Evolutionary conservation across 2,797 vertebrate species (phyloP).

Genomic region (Peromyscus melanophrys): DNA sequence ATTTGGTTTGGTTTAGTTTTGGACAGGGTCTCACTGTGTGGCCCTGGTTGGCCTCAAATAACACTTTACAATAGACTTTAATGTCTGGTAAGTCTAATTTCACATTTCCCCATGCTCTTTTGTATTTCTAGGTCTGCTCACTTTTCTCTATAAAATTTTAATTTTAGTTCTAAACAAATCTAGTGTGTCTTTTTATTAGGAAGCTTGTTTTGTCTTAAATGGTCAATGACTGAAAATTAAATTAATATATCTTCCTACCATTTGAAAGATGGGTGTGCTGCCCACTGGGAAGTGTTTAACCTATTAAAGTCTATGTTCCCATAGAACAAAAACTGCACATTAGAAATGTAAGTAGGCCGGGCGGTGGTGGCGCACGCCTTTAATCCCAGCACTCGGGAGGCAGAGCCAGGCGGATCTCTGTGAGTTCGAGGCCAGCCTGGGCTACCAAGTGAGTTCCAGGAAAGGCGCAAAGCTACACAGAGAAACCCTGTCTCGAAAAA

Average conservation of each 20-base stretch:
- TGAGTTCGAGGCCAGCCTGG: too few relatives aligned
- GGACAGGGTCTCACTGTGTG: not conserved
- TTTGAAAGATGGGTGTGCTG: not conserved
- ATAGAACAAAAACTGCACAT: not conserved
- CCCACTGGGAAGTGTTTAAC: slow-evolving; percentile 8
- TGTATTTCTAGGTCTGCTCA: slow-evolving; percentile 37
- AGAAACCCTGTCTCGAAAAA: too few relatives aligned
- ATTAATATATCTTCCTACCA: not conserved
- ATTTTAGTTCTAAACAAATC: slow-evolving; percentile 53
- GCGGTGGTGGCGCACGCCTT: too few relatives aligned
- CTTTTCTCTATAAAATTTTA: slow-evolving; percentile 53
- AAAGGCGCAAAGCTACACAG: too few relatives aligned
- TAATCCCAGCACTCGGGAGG: too few relatives aligned
- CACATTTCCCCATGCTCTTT: not conserved
- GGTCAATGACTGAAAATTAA: slow-evolving; percentile 24
- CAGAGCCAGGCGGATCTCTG: too few relatives aligned
- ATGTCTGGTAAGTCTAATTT: not conserved
- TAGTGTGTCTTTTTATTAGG: slow-evolving; percentile 48
- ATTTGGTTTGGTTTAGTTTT: not conserved
- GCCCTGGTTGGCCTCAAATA: not conserved
- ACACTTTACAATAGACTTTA: slow-evolving; percentile 52
- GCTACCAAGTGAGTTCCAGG: too few relatives aligned
- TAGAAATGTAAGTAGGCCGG: too few relatives aligned
- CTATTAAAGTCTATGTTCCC: slow-evolving; percentile 3
- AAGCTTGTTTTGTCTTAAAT: slow-evolving; percentile 52